Evolutionary conservation across 2,797 vertebrate genomes (phyloP), one percentile per base, ranked within the genome.

Genomic region (Sebastes nivosus): DNA sequence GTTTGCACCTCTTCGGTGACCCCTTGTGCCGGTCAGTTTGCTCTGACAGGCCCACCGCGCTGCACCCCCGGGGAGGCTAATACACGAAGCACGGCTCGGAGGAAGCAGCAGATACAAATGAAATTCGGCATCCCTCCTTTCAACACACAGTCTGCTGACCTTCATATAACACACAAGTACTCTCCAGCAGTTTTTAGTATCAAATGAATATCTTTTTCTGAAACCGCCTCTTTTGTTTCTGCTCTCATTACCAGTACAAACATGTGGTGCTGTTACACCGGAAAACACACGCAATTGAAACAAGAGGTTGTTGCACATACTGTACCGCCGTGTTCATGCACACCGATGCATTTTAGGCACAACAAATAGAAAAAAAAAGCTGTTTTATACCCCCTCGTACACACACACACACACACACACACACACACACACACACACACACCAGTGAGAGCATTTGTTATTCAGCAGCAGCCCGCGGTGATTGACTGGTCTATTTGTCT

Each of bases 401-500:
- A 57, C n/a, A 38, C 63, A 74, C 70, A 79, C 81, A 34, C 32
- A 34, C 32, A 36, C 34, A 36, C 32, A 34, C 34, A 12, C 34
- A 34, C 34, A 34, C 32, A 34, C 32, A 34, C 34, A 36, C 34
- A 36, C 34, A 57, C 52, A 55, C 20, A 38, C 63, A 74, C 70
- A 79, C 81, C 67, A 65, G 79, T 81, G 80, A 81, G 30, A 89
- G 82, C 80, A 75, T 91, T 93, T 94, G 89, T 90, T 91, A 94
- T 94, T 94, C 93, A 70, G 81, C 78, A 77, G 82, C 85, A 87
- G 90, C 86, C 86, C 18, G 88, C 84, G 64, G 89, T 94, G 94
- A 94, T 93, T 94, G 94, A 95, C 93, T 94, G 93, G 93, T 93
- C 92, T 90, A 93, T 94, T 94, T 94, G 92, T 94, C 90, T 92